These are phyloP conservation scores for Anolis sagrei DNA, from an alignment of 2,113 vertebrate genomes.

Conservation along the genomic window DNA sequence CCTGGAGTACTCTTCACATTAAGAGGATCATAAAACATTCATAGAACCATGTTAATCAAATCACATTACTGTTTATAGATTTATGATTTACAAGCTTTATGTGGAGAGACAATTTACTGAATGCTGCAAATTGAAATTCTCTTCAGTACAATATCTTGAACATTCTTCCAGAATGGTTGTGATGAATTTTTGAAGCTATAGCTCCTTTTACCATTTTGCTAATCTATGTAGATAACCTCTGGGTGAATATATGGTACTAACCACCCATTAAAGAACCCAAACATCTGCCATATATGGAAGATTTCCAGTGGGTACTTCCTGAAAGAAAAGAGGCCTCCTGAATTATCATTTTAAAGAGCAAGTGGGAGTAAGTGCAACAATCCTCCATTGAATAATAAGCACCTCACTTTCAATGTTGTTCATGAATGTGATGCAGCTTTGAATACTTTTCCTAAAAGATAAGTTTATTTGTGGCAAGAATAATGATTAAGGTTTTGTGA, in stretches of 20 bases:
- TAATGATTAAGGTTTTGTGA: neutral
- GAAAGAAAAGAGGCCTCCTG: neutral
- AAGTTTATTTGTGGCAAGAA: neutral
- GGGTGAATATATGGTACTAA: slow-evolving; percentile 35
- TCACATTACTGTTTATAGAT: slow-evolving; percentile 12
- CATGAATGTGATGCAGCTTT: neutral
- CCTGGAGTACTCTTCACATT: neutral
- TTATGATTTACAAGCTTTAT: slow-evolving; percentile 9
- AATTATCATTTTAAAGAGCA: neutral
- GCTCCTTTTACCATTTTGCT: neutral
- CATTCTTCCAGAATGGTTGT: slow-evolving; percentile 12
- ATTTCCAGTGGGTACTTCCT: neutral
- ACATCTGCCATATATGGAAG: slow-evolving; percentile 9
- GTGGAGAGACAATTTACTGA: slow-evolving; percentile 37
- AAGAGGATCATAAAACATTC: slow-evolving; percentile 27
- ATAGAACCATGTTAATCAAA: slow-evolving; percentile 25
- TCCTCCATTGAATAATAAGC: neutral
- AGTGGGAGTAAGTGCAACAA: neutral
- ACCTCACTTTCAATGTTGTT: neutral
- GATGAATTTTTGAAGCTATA: slow-evolving; percentile 8
- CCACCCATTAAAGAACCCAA: slow-evolving; percentile 10
- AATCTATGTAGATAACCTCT: slow-evolving; percentile 24
- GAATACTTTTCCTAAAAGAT: neutral
- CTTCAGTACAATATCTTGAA: slow-evolving; percentile 40
- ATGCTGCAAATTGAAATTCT: slow-evolving; percentile 7